These are phyloP conservation scores for Microcebus ravelobensis DNA, from an alignment of 2,113 vertebrate genomes.

Conservation along the genomic window DNA sequence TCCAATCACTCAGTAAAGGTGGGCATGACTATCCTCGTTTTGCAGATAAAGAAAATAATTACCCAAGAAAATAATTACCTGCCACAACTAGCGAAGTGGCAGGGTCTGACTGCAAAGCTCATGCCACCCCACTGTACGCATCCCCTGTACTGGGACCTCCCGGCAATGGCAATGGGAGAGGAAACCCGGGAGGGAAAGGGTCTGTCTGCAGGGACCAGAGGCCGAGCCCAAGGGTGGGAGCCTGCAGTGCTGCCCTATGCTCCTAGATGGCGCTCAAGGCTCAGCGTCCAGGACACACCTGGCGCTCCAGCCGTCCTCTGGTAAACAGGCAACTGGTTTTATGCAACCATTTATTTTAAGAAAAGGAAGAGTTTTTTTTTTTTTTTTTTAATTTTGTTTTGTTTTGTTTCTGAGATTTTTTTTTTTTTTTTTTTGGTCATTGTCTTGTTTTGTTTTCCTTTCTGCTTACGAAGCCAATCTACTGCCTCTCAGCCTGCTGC, in stretches of 20 bases:
- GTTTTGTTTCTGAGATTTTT: background rate
- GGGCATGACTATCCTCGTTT: background rate
- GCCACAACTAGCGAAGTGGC: background rate
- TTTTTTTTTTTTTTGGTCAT: background rate
- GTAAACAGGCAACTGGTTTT: constrained; percentile 49
- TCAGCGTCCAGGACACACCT: constrained; percentile 12
- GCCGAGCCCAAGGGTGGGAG: background rate
- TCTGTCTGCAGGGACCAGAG: background rate
- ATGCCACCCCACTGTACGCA: fast-evolving
- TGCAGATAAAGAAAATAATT: background rate
- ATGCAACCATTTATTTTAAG: constrained; percentile 64
- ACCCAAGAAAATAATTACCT: background rate
- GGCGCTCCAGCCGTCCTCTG: background rate
- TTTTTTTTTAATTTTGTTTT: background rate
- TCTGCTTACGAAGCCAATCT: background rate
- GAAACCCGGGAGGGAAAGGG: background rate
- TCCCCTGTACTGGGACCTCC: background rate
- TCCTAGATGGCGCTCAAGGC: constrained; percentile 72
- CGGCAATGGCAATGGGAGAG: background rate
- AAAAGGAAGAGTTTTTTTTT: constrained; percentile 44
- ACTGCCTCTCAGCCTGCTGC: background rate
- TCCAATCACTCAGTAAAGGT: background rate
- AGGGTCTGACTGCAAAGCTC: background rate
- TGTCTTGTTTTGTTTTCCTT: constrained; percentile 34
- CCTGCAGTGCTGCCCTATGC: constrained; percentile 18